phyloP scores from a whole-genome alignment of 2,113 vertebrate species.

The Mola mola region DNA sequence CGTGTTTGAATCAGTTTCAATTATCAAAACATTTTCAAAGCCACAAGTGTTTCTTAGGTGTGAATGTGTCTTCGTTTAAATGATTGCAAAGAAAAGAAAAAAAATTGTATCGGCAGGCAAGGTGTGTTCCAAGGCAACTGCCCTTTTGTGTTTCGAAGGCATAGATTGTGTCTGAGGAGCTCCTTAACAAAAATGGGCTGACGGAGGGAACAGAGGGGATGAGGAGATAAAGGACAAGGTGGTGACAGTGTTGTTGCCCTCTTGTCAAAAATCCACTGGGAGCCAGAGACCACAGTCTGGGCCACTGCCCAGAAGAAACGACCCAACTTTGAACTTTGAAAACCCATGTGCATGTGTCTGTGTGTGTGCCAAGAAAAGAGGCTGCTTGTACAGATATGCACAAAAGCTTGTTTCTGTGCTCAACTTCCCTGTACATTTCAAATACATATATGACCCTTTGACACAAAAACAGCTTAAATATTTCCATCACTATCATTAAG shows the following conservation, averaged over 20 bases:
- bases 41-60: too few species aligned
- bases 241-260: constrained; percentile 42
- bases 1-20: too few species aligned
- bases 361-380: neutral
- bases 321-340: constrained; percentile 24
- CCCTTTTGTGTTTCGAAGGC: constrained; percentile 21
- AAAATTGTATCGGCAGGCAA: neutral
- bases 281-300: constrained; percentile 41
- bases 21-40: too few species aligned
- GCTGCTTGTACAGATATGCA: neutral
- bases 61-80: too few species aligned
- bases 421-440: too few species aligned
- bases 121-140: constrained; percentile 31
- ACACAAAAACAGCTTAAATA: neutral
- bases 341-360: neutral
- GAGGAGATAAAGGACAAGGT: constrained; percentile 29
- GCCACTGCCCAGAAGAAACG: constrained; percentile 39
- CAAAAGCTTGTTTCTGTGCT: neutral
- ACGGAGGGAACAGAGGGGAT: constrained; percentile 31
- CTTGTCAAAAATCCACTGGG: constrained; percentile 54
- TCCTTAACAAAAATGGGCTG: constrained; percentile 33
- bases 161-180: constrained; percentile 23
- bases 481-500: constrained; percentile 2
- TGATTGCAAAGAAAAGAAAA: too few species aligned
- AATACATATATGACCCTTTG: too few species aligned